Percentiles rank a stretch among this genome's conserved stretches.
phyloP scores from a whole-genome alignment of 2,888 invertebrate species.

The Drosophila subsilvestris region DNA sequence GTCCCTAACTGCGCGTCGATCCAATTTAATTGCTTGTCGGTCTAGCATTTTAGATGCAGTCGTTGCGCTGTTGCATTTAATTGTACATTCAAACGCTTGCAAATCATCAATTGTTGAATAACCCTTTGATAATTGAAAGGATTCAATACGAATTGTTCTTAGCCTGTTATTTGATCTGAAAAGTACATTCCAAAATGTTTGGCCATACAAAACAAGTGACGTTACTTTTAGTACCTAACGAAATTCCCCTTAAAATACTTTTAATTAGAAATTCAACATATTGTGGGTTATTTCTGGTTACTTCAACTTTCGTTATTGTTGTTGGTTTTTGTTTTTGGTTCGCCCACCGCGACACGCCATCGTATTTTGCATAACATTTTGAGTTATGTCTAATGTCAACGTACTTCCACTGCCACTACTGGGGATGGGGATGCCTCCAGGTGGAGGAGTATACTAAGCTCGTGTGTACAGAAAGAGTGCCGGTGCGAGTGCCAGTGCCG shows the following conservation, averaged over 20 bases:
- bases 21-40: background rate
- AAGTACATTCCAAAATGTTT: too few species aligned
- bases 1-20: conserved; percentile 1
- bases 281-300: conserved; percentile 14
- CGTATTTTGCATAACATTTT: conserved; percentile 68
- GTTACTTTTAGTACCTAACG: background rate
- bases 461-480: conserved; percentile 1
- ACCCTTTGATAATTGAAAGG: too few species aligned
- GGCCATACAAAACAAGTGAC: background rate
- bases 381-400: conserved; percentile 79
- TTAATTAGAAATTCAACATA: conserved; percentile 45
- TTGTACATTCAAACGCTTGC: background rate
- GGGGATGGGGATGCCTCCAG: conserved; percentile 10
- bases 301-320: conserved; percentile 7
- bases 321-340: conserved; percentile 21
- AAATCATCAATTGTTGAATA: background rate
- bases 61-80: background rate
- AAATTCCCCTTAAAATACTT: conserved; percentile 10
- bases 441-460: background rate
- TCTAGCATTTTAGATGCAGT: background rate
- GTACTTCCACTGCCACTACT: conserved; percentile 55
- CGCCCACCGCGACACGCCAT: conserved; percentile 60
- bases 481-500: conserved; percentile 25
- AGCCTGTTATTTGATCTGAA: too few species aligned
- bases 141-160: too few species aligned